Evolutionary conservation across 2,888 invertebrate genomes (phyloP).

Genomic region (Coelinius sp.): DNA sequence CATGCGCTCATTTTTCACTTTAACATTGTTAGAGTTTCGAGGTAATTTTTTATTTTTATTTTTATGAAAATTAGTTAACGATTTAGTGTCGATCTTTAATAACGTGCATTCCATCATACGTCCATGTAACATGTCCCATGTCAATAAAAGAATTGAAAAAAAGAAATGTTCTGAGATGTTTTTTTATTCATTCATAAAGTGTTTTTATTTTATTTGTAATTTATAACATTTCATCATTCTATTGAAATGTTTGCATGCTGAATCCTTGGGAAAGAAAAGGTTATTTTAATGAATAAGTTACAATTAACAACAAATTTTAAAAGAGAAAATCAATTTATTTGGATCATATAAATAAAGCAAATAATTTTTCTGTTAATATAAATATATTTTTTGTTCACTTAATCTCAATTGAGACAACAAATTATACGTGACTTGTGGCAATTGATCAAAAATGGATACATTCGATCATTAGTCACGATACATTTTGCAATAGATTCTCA

Average conservation of each 20-base stretch:
- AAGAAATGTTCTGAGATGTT: neutral
- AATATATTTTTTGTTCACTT: neutral
- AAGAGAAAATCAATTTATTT: neutral
- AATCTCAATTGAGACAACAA: neutral
- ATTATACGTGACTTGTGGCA: neutral
- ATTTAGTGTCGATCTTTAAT: slow-evolving; percentile 53
- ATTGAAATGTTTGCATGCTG: no score
- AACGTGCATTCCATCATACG: slow-evolving; percentile 62
- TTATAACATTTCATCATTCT: no score
- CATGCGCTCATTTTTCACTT: neutral
- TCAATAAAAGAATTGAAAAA: slow-evolving; percentile 59
- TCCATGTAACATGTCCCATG: slow-evolving; percentile 63
- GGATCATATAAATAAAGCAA: neutral
- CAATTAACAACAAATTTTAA: neutral
- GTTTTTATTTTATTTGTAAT: no score
- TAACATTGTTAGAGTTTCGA: neutral
- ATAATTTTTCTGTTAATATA: neutral
- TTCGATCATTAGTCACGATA: neutral
- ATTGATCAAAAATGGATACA: neutral
- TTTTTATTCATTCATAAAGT: neutral
- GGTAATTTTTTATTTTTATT: slow-evolving; percentile 43
- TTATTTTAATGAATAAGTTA: neutral
- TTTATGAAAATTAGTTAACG: slow-evolving; percentile 37
- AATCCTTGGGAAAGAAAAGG: no score
- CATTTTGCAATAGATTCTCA: neutral